Conservation (phyloP, 2,797 vertebrate species). For the Brachymystax lenok region DNA sequence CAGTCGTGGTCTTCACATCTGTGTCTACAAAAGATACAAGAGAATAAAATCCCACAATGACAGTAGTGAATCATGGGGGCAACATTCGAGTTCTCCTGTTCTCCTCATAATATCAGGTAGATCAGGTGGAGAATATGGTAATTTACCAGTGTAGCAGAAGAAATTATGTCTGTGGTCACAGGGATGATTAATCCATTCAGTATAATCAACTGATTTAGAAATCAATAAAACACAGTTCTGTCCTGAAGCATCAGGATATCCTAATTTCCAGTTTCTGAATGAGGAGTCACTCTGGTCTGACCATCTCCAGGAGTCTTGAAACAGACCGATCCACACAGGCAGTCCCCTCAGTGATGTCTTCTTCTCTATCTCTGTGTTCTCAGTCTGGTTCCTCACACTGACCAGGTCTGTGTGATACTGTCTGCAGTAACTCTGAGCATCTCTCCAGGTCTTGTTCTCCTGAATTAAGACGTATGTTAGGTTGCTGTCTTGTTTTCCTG, state of each 20-base stretch:
- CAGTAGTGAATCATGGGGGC: background rate
- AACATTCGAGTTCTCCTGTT: background rate
- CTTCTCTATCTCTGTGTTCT: conserved; percentile 5
- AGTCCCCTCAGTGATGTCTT: background rate
- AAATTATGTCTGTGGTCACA: no score
- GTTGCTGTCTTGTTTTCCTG: conserved; percentile 7
- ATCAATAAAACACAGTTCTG: no score
- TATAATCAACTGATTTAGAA: fast-evolving
- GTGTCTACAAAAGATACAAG: background rate
- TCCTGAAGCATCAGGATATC: no score
- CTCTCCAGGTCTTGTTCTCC: background rate
- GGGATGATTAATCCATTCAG: no score
- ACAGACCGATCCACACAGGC: conserved; percentile 19
- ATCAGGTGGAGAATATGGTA: background rate
- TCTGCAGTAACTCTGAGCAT: conserved; percentile 6
- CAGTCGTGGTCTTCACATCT: background rate
- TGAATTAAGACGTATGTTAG: background rate
- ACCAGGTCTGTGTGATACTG: background rate
- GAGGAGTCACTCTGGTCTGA: conserved; percentile 13
- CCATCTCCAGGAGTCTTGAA: conserved; percentile 22
- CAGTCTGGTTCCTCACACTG: conserved; percentile 13
- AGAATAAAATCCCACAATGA: background rate
- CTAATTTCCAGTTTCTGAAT: background rate
- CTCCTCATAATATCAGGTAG: background rate
- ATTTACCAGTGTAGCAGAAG: no score